These are phyloP conservation scores for Iselma pallidipennis DNA, from an alignment of 2,888 invertebrate species.

Conservation along the genomic window DNA sequence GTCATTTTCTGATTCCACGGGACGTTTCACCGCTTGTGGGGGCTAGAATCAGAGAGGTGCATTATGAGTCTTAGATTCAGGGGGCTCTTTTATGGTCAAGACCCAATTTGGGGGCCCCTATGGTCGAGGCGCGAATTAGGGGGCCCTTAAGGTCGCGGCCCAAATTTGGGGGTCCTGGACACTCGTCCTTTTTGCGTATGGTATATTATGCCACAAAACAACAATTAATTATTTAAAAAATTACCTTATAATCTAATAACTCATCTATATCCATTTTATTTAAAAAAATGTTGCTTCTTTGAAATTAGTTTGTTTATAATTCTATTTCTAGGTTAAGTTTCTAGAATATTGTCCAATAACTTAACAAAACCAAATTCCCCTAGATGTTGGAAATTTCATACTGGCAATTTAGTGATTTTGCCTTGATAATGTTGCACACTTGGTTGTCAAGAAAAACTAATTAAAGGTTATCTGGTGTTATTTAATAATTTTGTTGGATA, in stretches of 20 bases:
- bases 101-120: too few relatives aligned
- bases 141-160: too few relatives aligned
- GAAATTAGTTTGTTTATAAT: neutral
- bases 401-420: too few relatives aligned
- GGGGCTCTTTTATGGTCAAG: too few relatives aligned
- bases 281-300: neutral
- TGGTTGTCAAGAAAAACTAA: too few relatives aligned
- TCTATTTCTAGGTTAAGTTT: neutral
- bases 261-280: constrained; percentile 62
- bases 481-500: too few relatives aligned
- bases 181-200: too few relatives aligned
- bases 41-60: constrained; percentile 62
- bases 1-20: constrained; percentile 65
- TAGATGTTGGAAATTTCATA: neutral
- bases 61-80: neutral
- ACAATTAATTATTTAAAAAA: neutral
- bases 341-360: neutral
- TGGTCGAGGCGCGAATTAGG: too few relatives aligned
- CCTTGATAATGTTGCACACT: too few relatives aligned
- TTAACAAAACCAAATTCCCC: neutral
- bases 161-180: too few relatives aligned
- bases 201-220: neutral
- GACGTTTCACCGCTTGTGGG: constrained; percentile 80
- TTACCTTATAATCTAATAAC: constrained; percentile 62
- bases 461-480: too few relatives aligned